These are phyloP conservation scores for Aphidius ervi DNA, from an alignment of 1,140 invertebrate genomes.

Conservation along the genomic window DNA sequence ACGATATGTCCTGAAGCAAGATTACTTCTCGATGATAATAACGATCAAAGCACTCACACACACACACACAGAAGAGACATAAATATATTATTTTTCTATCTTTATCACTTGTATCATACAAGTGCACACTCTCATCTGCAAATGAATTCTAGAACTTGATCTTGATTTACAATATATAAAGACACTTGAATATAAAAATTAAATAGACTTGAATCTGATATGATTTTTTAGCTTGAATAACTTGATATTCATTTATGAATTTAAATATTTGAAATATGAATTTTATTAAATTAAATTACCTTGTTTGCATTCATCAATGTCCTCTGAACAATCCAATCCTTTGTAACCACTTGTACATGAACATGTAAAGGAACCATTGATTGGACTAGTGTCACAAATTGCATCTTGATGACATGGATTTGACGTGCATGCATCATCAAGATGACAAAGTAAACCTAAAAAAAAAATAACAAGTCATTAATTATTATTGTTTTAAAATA, in stretches of 20 bases:
- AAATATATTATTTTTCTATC: conserved; percentile 22
- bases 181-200: no score
- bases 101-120: background rate
- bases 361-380: conserved; percentile 91
- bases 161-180: conserved; percentile 3
- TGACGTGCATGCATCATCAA: conserved; percentile 95
- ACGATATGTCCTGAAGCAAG: conserved; percentile 27
- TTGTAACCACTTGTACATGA: conserved; percentile 89
- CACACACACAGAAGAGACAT: conserved; percentile 9
- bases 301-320: conserved; percentile 94
- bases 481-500: background rate
- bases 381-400: conserved; percentile 92
- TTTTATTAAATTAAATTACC: conserved; percentile 55
- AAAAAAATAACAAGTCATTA: conserved; percentile 16
- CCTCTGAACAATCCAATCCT: conserved; percentile 85
- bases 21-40: conserved; percentile 31
- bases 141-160: background rate
- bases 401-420: conserved; percentile 92
- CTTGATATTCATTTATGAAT: no score
- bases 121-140: no score
- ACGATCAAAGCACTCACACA: conserved; percentile 25
- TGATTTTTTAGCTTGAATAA: no score
- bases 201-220: no score
- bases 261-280: background rate
- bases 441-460: conserved; percentile 83